These are phyloP conservation scores for Mythimna vitellina DNA, from an alignment of 2,888 invertebrate species.

Conservation along the genomic window DNA sequence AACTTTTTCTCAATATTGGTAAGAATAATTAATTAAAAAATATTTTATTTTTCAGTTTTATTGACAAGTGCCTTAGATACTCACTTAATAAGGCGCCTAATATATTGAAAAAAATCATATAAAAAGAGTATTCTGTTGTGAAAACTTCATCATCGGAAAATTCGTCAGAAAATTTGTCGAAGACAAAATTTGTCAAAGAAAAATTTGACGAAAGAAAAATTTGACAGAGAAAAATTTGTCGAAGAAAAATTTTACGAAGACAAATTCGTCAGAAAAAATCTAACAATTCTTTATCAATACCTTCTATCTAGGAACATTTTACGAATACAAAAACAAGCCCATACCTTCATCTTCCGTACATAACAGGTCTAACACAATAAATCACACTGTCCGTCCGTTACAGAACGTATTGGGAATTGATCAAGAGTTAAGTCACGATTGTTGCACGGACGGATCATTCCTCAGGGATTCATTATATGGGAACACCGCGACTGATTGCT, in stretches of 20 bases:
- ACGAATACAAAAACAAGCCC: conserved; percentile 27
- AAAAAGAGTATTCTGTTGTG: too few relatives aligned
- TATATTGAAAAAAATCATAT: too few relatives aligned
- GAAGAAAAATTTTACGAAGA: background rate
- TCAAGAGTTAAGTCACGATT: conserved; percentile 89
- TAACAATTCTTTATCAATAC: background rate
- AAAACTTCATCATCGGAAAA: too few relatives aligned
- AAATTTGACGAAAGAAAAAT: too few relatives aligned
- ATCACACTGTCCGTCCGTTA: conserved; percentile 72
- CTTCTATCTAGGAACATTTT: background rate
- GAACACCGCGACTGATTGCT: conserved; percentile 82
- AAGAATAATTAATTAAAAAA: background rate
- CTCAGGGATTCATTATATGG: conserved; percentile 88
- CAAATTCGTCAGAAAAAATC: background rate
- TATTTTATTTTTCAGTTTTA: background rate
- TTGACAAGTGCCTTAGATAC: background rate
- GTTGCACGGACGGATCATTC: conserved; percentile 83
- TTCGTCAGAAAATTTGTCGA: too few relatives aligned
- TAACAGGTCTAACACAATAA: conserved; percentile 72
- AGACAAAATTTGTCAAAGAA: too few relatives aligned
- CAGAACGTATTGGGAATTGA: conserved; percentile 84
- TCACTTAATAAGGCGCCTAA: too few relatives aligned
- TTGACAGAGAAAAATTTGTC: too few relatives aligned
- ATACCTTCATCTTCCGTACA: conserved; percentile 45
- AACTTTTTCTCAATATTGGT: background rate